Base-by-base conservation (phyloP, 2,888 invertebrate species). In the Nebria salina region DNA sequence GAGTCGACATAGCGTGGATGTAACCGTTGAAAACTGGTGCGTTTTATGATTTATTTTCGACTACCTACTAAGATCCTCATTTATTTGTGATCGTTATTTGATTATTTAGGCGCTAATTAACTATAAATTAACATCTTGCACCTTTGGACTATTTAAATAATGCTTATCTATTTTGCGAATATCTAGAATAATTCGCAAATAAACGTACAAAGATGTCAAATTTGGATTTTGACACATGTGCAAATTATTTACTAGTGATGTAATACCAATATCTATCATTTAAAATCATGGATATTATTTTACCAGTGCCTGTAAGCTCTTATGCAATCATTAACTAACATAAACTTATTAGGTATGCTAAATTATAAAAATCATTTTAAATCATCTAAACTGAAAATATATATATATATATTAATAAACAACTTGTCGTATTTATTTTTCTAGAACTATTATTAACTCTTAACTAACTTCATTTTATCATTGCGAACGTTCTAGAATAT, bases 1-100 rank as follows among this genome's bases (percentile, higher is more conserved):
- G n/a, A n/a, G n/a, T n/a, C n/a, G n/a, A n/a, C n/a, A n/a, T n/a
- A n/a, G n/a, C n/a, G n/a, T n/a, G n/a, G 43, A 79, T 66, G 25
- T 68, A 72, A 34, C 11, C 54, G 26, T 26, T 20, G 70, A 11
- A 7, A 9, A 5, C 8, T 9, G 72, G 25, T 72, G 72, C 25
- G 34, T 72, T 25, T 34, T n/a, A 26, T 74, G 42, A 41, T 43
- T 65, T 78, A 74, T 73, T 66, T 74, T 73, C 43, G 73, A 15
- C 20, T 65, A 65, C 8, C 54, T 11, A 7, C 11, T 7, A 54
- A 8, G 54, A 54, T 11, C 13, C 54, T 8, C 54, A 54, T 54
- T 54, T 13, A 54, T 54, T 54, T 54, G 6, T 54, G 13, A 54
- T 54, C 13, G 6, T 8, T 54, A 11, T 54, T 54, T 54, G 54